A percentile compares a stretch with the other conserved stretches of the same genome.
phyloP scores from a whole-genome alignment of 2,888 invertebrate genomes.

The Polyommatus iphigenia region DNA sequence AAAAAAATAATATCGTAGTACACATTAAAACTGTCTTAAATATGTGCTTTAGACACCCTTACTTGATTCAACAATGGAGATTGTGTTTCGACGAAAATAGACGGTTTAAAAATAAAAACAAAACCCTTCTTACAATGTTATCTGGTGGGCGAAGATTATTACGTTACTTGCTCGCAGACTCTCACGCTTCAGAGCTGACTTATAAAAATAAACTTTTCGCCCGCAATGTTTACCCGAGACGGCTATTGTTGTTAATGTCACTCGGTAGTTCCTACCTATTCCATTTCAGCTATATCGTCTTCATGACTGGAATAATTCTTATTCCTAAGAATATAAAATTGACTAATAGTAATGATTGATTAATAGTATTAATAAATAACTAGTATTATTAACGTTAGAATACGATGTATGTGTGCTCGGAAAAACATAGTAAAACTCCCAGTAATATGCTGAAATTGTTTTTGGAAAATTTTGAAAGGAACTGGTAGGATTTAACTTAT shows the following conservation, averaged over 20 bases:
- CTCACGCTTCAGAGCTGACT: neutral
- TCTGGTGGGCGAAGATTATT: conserved; percentile 15
- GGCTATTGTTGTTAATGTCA: neutral
- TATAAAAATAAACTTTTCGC: neutral
- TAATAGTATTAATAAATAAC: too few species aligned
- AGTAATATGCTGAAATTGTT: too few species aligned
- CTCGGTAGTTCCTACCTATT: too few species aligned
- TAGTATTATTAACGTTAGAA: too few species aligned
- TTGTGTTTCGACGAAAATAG: neutral
- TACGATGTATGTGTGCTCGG: too few species aligned
- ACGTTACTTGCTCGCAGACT: neutral
- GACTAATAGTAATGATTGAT: too few species aligned
- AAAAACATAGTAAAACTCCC: too few species aligned
- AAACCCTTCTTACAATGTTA: neutral
- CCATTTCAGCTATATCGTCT: neutral
- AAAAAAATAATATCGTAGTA: too few species aligned
- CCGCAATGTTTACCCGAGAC: too few species aligned
- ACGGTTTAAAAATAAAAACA: neutral
- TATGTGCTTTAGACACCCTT: neutral
- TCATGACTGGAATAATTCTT: neutral
- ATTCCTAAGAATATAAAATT: neutral
- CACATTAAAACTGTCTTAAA: neutral
- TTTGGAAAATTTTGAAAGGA: too few species aligned
- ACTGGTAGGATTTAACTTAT: neutral
- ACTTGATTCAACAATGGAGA: neutral